Base-by-base conservation (phyloP, 1,140 invertebrate species). In the Batillaria attramentaria region DNA sequence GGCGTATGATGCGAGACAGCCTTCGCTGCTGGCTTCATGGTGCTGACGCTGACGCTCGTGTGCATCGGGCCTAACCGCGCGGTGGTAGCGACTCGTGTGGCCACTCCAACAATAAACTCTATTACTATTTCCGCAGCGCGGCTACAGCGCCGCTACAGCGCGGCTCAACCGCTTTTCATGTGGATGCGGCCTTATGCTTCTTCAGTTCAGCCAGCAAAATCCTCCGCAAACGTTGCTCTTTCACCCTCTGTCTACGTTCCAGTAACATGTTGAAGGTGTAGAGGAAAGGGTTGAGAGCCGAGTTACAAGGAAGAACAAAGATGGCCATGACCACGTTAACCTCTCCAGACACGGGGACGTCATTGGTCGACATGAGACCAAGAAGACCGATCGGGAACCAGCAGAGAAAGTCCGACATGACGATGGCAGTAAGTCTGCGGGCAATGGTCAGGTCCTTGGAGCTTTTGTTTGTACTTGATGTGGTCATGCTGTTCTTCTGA, bases 381-480 rank as follows among this genome's bases (percentile, higher is more conserved):
- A 28, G 31, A 2, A 73, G 31, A 37, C 72, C 72, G 35, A 73
- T 57, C 35, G 72, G 72, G 72, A 73, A 73, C 72, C 43, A 54
- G 46, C 72, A 73, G 20, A 73, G 13, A 39, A 73, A 73, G 24
- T 73, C 72, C 13, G 72, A 73, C 72, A 73, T 72, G 33, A 41
- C 70, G 0, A 72, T 31, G 42, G 41, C 33, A 24, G 50, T 41
- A 16, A 72, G 46, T 24, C 70, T 41, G 20, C n/a, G 42, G 16
- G 70, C 70, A 16, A 72, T 33, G 16, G n/a, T 54, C 10, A 41
- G n/a, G 39, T 72, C 70, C 24, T 72, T 72, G n/a, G 70, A 72
- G 6, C 42, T 31, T 28, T 35, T 60, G 10, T 60, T 24, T 24
- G 16, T 16, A 20, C 0, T 8, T 6, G 13, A 3, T 69, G 28